phyloP scores from a whole-genome alignment of 2,888 invertebrate genomes.

The Artemia sinica region DNA sequence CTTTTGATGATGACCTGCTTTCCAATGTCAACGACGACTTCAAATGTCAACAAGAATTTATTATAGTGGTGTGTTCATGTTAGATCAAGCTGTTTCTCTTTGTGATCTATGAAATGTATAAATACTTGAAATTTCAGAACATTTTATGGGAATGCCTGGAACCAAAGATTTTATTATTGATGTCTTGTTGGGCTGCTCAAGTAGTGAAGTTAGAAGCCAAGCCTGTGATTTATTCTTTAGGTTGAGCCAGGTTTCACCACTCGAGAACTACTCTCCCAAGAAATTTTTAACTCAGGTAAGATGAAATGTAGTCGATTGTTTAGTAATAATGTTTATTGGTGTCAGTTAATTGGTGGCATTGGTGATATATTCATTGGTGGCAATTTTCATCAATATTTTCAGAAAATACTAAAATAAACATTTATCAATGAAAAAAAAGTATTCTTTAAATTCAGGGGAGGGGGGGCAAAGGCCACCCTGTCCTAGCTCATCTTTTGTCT shows the following conservation, averaged over 20 bases:
- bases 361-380: no score
- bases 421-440: no score
- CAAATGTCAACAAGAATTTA: background rate
- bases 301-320: no score
- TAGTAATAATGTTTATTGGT: no score
- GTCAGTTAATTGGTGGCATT: no score
- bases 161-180: slow-evolving; percentile 36
- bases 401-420: no score
- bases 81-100: no score
- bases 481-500: no score
- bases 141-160: slow-evolving; percentile 33
- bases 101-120: no score
- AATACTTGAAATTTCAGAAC: slow-evolving; percentile 26
- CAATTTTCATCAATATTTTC: no score
- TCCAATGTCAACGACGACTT: background rate
- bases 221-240: slow-evolving; percentile 33
- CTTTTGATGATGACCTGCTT: background rate
- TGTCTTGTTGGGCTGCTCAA: slow-evolving; percentile 33
- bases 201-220: slow-evolving; percentile 31
- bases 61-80: background rate
- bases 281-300: slow-evolving; percentile 25
- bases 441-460: no score
- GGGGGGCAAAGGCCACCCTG: no score
- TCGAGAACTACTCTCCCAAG: slow-evolving; percentile 27
- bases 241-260: slow-evolving; percentile 29